Base-by-base conservation (phyloP, 2,113 vertebrate species). In the Sapajus apella region DNA sequence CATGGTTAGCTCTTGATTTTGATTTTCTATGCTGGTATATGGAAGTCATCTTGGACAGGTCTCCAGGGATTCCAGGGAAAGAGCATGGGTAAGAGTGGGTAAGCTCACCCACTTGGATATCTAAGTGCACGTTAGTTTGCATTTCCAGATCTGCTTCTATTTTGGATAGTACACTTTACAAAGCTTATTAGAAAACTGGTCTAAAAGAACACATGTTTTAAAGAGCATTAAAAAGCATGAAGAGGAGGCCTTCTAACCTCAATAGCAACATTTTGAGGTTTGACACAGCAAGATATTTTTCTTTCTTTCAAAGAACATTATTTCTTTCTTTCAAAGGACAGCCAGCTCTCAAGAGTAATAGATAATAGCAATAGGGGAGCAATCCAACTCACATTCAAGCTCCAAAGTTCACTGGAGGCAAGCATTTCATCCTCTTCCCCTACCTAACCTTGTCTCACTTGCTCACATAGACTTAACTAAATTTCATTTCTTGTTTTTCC, bases 301-400 rank as follows among this genome's bases (percentile, higher is more conserved):
- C 89, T 93, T 91, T 94, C 96, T 97, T 97, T 97, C 91, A 95
- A 92, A 96, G 83, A 95, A 93, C 5, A 96, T 91, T 91, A 96
- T 75, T 64, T 64, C 27, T 64, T 64, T 64, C 27, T 64, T 64
- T 64, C 92, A 97, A 94, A 73, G 27, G 61, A 64, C 61, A 64
- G 84, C 97, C 75, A 97, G 97, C 56, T 92, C 14, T 50, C 47
- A 75, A 70, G 55, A 47, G 56, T 47, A 70, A 77, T 16, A 91
- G 81, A n/a, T 70, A 73, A 68, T 25, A 81, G 64, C 61, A 25
- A 32, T 0, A 21, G 45, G 86, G 66, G 40, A 81, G n/a, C 25
- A 55, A 73, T 11, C 2, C 43, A 61, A 52, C 66, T 90, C 72
- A 55, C 17, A 80, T 14, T 70, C 7, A n/a, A 96, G 45, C 73